These are phyloP conservation scores for Xiphophorus hellerii DNA, from an alignment of 2,113 vertebrate genomes.

Conservation along the genomic window DNA sequence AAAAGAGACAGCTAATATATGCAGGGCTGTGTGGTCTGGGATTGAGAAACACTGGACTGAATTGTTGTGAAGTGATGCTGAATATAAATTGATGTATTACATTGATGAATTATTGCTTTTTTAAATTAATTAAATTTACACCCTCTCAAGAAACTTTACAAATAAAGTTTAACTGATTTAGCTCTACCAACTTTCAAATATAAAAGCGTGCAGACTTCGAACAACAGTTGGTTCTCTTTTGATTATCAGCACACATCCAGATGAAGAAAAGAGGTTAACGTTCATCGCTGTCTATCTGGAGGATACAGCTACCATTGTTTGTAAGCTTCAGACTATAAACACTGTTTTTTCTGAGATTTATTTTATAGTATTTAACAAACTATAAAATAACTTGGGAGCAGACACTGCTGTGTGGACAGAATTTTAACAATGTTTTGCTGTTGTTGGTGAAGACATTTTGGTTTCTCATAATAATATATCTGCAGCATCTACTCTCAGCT, in stretches of 20 bases:
- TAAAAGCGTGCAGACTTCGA: not conserved
- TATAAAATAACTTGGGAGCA: not conserved
- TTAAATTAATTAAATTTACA: no score
- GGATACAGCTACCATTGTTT: conserved; percentile 46
- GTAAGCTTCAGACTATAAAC: conserved; percentile 21
- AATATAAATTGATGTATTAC: no score
- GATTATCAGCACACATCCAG: not conserved
- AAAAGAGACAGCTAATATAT: no score
- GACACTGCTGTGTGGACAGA: not conserved
- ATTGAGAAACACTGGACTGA: no score
- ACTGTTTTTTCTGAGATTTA: not conserved
- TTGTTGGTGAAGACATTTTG: not conserved
- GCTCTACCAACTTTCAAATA: no score
- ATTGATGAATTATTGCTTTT: no score
- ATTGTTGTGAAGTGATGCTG: no score
- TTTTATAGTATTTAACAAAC: no score
- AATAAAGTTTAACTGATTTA: no score
- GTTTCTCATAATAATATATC: not conserved
- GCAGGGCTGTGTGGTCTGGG: no score
- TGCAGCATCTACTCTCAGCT: conserved; percentile 51
- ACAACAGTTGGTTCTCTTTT: not conserved
- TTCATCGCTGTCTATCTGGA: not conserved
- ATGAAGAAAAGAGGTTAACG: not conserved
- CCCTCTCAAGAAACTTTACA: no score
- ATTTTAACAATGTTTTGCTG: not conserved